Evolutionary conservation across 2,113 vertebrate genomes (phyloP).

Genomic region (Myotis lucifugus): DNA sequence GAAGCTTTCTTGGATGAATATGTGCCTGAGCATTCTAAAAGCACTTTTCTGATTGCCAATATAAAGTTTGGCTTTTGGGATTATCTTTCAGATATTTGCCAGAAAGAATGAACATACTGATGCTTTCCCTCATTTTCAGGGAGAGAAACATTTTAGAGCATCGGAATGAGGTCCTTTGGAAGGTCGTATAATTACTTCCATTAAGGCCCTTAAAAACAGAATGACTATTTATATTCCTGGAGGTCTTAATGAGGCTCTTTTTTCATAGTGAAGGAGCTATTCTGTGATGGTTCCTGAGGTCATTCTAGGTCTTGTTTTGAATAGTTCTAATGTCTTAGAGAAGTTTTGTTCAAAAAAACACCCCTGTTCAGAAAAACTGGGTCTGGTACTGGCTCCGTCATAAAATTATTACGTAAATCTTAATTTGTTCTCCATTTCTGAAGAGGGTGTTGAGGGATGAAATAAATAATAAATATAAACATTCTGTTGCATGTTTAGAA

Average conservation of each 20-base stretch:
- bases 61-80: constrained; percentile 19
- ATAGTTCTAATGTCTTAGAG: constrained; percentile 52
- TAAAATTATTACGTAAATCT: constrained; percentile 40
- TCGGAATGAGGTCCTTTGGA: constrained; percentile 39
- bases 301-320: constrained; percentile 61
- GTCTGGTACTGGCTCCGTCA: not conserved
- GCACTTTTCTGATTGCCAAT: not conserved
- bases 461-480: constrained; percentile 37
- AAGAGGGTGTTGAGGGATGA: constrained; percentile 21
- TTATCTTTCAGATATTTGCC: constrained; percentile 11
- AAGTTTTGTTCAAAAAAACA: constrained; percentile 51
- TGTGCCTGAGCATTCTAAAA: not conserved
- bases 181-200: constrained; percentile 67
- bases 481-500: not conserved
- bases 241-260: constrained; percentile 70
- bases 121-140: not conserved
- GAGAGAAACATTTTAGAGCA: constrained; percentile 52
- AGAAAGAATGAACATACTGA: constrained; percentile 48
- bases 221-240: constrained; percentile 66
- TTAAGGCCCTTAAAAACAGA: constrained; percentile 72
- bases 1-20: constrained; percentile 10
- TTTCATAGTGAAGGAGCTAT: constrained; percentile 43
- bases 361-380: not conserved
- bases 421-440: constrained; percentile 47
- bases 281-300: constrained; percentile 46